Evolutionary conservation across 92 coral and sea anemone species (phyloP), one percentile per base, ranked within the genome.

Genomic region (Phenganax stokvisi): DNA sequence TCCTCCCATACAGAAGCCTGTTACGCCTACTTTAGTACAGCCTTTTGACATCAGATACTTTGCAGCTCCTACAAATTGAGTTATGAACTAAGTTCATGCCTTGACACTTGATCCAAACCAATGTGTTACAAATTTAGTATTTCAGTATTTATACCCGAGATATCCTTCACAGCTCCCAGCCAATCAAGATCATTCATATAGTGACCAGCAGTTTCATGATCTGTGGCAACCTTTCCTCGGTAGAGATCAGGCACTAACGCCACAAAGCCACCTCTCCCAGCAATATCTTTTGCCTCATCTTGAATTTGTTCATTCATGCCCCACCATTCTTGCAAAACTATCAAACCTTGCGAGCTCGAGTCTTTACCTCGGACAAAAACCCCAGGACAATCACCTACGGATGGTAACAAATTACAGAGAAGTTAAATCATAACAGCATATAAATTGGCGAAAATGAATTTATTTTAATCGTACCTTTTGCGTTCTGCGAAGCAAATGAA

Each of bases 321-420:
- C 98, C 98, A 93, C 98, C 98, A 93, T 89, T 93, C 98, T 80
- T 93, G 98, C 57, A 93, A 87, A n/a, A 93, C 97, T 9, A 93
- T 74, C 53, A 93, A 79, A 7, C 90, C 90, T 52, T 97, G 92
- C 80, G 89, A 84, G 11, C 83, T 87, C 8, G 85, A 68, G 0
- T 65, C 62, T 64, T 79, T 65, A 0, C 57, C 60, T 61, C 65
- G 53, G 10, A 79, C 15, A 4, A 89, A 85, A 0, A 92, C 92
- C 10, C 97, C 98, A 15, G 98, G 98, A 47, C 98, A 93, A 25
- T 85, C 89, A 3, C 98, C 47, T 92, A 0, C 47, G 47, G 5
- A 37, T 37, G 5, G 47, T 5, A 37, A 5, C 47, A 37, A 5
- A 37, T 37, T 37, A 5, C 47, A 37, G 47, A 37, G 3, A 1